Evolutionary conservation across 2,797 vertebrate species (phyloP).

Genomic region (Acanthurus leucopareius): DNA sequence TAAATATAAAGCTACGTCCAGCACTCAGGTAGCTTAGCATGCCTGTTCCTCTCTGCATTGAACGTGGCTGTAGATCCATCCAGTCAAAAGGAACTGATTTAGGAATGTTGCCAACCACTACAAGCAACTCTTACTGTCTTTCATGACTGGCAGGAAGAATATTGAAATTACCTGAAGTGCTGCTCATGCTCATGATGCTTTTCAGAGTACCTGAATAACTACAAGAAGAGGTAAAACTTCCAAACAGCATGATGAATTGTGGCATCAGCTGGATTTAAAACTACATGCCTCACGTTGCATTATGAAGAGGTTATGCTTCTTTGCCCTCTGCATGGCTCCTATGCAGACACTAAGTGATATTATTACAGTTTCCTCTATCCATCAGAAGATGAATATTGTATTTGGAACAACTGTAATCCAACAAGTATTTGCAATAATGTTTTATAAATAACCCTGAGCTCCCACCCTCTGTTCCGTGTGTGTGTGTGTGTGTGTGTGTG

Average conservation of each 20-base stretch:
- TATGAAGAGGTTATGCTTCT: conserved; percentile 17
- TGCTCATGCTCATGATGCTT: not conserved
- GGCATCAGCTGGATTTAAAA: conserved; percentile 38
- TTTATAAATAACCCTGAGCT: conserved; percentile 72
- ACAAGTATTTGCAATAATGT: conserved; percentile 57
- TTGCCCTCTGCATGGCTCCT: conserved; percentile 18
- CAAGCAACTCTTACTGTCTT: not conserved
- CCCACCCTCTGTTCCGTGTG: conserved; percentile 41
- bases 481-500: not conserved
- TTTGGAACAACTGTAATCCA: conserved; percentile 71
- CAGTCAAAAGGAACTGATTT: not conserved
- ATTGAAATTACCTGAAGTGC: not conserved
- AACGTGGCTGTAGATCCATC: conserved; percentile 12
- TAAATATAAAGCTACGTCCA: too few species aligned
- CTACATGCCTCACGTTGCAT: conserved; percentile 20
- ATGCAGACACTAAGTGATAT: conserved; percentile 53
- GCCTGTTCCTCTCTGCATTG: not conserved
- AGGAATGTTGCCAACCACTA: not conserved
- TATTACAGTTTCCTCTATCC: conserved; percentile 59
- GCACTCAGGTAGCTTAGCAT: not conserved
- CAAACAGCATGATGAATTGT: conserved; percentile 27
- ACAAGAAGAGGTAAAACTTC: not conserved
- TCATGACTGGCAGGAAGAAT: not conserved
- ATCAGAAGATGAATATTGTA: conserved; percentile 61
- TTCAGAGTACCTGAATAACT: not conserved